Conservation (phyloP, 2,888 invertebrate species). For the Heliconius cydno region DNA sequence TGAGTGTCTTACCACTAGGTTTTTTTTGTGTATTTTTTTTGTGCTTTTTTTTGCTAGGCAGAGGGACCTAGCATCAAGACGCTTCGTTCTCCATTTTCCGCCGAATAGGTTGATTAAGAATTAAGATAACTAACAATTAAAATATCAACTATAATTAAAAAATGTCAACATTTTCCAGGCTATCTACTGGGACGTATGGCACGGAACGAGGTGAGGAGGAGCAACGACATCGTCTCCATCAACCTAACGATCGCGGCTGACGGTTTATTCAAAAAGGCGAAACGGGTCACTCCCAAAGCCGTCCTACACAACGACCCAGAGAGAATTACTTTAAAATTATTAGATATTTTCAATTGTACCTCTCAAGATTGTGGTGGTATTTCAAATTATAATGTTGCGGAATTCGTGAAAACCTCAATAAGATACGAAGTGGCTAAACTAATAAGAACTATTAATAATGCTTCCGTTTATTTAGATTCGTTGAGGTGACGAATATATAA, state of each 20-base stretch:
- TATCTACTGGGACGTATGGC: slow-evolving; percentile 71
- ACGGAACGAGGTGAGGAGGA: slow-evolving; percentile 60
- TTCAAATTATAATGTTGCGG: slow-evolving; percentile 62
- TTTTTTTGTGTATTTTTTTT: too few relatives aligned
- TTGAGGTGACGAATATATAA: slow-evolving; percentile 61
- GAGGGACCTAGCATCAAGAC: too few relatives aligned
- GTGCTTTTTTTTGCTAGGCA: too few relatives aligned
- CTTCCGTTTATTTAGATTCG: slow-evolving; percentile 68
- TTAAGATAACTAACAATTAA: neutral
- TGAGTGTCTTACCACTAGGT: too few relatives aligned
- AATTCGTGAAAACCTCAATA: slow-evolving; percentile 65
- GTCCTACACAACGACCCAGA: slow-evolving; percentile 66
- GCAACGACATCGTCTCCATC: slow-evolving; percentile 62
- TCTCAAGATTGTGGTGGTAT: slow-evolving; percentile 60
- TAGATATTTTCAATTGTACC: slow-evolving; percentile 66
- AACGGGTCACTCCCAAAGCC: slow-evolving; percentile 66
- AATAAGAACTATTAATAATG: slow-evolving; percentile 66
- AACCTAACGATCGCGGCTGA: slow-evolving; percentile 67
- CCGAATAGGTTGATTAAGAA: too few relatives aligned
- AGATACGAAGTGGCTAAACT: slow-evolving; percentile 66
- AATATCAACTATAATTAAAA: neutral
- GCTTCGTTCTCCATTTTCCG: too few relatives aligned
- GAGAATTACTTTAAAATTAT: slow-evolving; percentile 62
- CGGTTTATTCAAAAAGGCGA: slow-evolving; percentile 67
- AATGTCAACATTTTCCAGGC: slow-evolving; percentile 59